Percentiles rank a stretch among this genome's conserved stretches.
These are phyloP conservation scores for Xiphorhynchus elegans DNA, from an alignment of 2,113 vertebrate genomes.

Conservation along the genomic window DNA sequence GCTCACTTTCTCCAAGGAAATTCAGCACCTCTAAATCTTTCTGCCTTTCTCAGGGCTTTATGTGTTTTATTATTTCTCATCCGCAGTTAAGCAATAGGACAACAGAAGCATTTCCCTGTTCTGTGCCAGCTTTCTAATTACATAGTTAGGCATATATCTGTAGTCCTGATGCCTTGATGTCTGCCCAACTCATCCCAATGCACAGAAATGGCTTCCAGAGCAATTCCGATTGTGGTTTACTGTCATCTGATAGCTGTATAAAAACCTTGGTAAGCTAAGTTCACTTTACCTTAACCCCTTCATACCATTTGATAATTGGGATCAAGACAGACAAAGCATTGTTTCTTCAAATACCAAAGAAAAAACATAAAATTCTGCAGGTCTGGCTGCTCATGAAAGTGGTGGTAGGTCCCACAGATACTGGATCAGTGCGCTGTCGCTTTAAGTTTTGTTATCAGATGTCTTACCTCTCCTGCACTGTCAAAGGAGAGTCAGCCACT, in stretches of 20 bases:
- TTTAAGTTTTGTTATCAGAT: neutral
- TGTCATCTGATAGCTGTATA: neutral
- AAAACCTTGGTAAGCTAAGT: neutral
- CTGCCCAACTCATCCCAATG: neutral
- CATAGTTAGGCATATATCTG: neutral
- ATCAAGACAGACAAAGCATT: neutral
- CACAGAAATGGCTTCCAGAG: neutral
- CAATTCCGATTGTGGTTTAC: neutral
- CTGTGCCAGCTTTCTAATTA: neutral
- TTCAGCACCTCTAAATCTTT: neutral
- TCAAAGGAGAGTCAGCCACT: neutral
- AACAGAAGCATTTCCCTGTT: neutral
- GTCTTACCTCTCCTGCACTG: neutral
- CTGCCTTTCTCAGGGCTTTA: neutral
- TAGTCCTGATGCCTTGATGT: neutral
- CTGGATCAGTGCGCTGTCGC: neutral
- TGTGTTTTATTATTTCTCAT: neutral
- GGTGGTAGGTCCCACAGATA: accelerated
- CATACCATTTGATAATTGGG: neutral
- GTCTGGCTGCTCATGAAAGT: neutral
- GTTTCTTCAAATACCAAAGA: neutral
- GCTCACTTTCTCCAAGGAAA: neutral
- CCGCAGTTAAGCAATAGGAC: neutral
- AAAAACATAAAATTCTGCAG: neutral
- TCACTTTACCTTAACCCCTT: neutral